Evolutionary conservation across 2,113 vertebrate species (phyloP), one percentile per base, ranked within the genome.

Genomic region (Dinomys branickii): DNA sequence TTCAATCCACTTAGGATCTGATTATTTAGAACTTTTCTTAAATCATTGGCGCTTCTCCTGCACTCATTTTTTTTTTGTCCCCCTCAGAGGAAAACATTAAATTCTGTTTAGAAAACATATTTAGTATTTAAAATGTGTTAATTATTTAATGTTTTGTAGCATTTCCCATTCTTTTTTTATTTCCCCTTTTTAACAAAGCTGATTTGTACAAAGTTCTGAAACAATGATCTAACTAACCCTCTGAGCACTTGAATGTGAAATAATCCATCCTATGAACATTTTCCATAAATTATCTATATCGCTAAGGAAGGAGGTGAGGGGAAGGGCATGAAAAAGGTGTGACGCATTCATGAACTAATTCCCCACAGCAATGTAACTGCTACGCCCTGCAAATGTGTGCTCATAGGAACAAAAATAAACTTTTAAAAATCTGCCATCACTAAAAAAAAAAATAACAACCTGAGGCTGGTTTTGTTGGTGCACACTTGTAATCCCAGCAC

Each of bases 21-120:
- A 61, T 81, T 50, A 61, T 73, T 81, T 63, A 59, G 30, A 80
- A 41, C 30, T 82, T 95, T 41, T 33, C 26, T 94, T 61, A 92
- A 85, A 52, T 9, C 73, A 65, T 41, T 4, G 16, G 11, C 69
- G 19, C 81, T 69, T 35, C 47, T 84, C 90, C 28, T 50, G 58
- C 75, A 44, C 85, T 85, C 47, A 87, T 84, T 89, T 52, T 95
- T 84, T 89, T 52, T 95, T 94, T 69, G 41, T 54, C n/a, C 50
- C 82, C 35, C 7, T 26, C 5, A 61, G 71, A 95, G 28, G 24
- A 69, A 92, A 94, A 92, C 28, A 78, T 78, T 84, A 83, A 73
- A 84, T 90, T 86, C 67, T 90, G 17, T 75, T 50, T 50, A 44
- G 59, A 87, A 84, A 81, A 6, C 75, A 78, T 12, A 8, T 82